Conservation (phyloP, 2,797 vertebrate genomes). For the Tangara arthus region DNA sequence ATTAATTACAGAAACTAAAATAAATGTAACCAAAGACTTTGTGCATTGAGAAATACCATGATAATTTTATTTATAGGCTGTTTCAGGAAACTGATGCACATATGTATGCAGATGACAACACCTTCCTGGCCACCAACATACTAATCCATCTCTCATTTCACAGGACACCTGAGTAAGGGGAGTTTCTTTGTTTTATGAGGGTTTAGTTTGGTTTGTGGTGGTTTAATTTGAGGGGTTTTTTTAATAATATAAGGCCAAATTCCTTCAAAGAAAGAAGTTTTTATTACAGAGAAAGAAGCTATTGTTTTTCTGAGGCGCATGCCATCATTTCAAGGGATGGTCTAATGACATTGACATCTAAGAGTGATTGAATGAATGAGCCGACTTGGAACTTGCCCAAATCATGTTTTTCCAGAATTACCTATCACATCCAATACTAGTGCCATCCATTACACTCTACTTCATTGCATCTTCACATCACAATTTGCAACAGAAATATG, state of each 20-base stretch:
- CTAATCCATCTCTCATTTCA: background rate
- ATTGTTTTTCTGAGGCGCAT: background rate
- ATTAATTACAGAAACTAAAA: background rate
- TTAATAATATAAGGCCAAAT: background rate
- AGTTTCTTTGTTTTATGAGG: background rate
- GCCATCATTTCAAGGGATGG: background rate
- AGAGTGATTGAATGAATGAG: background rate
- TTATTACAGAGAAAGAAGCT: background rate
- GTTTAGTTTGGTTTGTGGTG: background rate
- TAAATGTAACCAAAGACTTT: background rate
- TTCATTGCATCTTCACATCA: background rate
- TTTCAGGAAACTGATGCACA: background rate
- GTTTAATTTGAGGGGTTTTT: rapidly evolving
- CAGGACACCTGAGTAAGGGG: background rate
- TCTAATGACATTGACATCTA: background rate
- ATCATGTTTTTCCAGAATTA: background rate
- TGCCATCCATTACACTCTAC: background rate
- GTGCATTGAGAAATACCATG: background rate
- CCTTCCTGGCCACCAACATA: background rate
- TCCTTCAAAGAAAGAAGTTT: background rate
- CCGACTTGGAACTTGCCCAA: background rate
- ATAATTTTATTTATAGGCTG: background rate
- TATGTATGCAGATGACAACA: background rate
- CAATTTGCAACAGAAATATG: background rate
- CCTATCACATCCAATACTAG: background rate